phyloP scores from a whole-genome alignment of 2,888 invertebrate genomes.

The Zhuqinia jingwanae region DNA sequence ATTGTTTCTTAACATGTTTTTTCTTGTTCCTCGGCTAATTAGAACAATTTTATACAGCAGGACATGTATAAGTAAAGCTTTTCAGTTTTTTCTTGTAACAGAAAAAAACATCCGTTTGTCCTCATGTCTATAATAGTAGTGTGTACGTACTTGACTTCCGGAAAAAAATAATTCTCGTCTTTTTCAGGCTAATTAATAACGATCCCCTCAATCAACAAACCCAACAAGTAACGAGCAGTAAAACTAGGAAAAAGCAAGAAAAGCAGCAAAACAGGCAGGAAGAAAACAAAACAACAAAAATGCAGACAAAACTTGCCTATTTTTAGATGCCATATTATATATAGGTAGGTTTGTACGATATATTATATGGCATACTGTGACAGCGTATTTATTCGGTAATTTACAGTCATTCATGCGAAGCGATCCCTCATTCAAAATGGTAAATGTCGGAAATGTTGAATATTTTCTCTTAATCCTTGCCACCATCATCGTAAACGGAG shows the following conservation, averaged over 20 bases:
- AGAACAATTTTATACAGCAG: conserved; percentile 37
- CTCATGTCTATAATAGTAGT: too few species aligned
- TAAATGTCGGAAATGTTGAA: neutral
- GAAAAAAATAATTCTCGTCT: neutral
- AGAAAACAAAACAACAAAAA: neutral
- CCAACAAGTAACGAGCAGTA: neutral
- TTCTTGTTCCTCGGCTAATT: conserved; percentile 35
- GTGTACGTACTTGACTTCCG: neutral
- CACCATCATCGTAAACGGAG: neutral
- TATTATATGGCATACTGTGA: too few species aligned
- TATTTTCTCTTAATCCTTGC: neutral
- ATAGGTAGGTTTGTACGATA: too few species aligned
- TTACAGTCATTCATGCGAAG: neutral
- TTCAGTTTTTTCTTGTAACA: neutral
- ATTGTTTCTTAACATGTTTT: conserved; percentile 41
- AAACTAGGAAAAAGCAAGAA: neutral
- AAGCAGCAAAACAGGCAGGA: neutral
- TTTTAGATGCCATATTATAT: too few species aligned
- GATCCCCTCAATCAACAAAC: neutral
- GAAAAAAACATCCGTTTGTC: neutral
- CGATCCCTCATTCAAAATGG: neutral
- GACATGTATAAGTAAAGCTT: conserved; percentile 5
- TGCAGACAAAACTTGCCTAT: neutral
- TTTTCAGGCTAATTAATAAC: conserved; percentile 15
- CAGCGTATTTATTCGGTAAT: neutral